Base-by-base conservation (phyloP, 1,140 invertebrate genomes). In the Asobara japonica region DNA sequence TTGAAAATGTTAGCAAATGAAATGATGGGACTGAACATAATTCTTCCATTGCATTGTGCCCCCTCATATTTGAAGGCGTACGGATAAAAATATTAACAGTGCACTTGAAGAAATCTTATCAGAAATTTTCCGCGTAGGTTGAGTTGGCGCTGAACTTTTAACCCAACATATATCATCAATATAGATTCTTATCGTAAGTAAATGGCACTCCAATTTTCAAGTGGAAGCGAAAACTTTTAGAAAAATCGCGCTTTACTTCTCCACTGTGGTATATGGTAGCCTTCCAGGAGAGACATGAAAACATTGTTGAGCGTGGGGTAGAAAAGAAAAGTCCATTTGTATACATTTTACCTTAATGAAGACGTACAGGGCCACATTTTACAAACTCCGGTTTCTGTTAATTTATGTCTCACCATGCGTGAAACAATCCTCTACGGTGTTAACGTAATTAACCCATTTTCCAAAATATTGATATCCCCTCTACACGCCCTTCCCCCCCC, bases 391-490 rank as follows among this genome's bases (percentile, higher is more conserved):
- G 51, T 56, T 56, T 56, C 22, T 20, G 51, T 56, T 56, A 56
- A 56, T 56, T 56, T 56, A 22, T 56, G 22, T 56, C 11, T 56
- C 8, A 10, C 22, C 20, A 56, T 10, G 51, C 51, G 22, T 56
- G 25, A 56, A 56, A 10, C 22, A 56, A 56, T 25, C 22, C 51
- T 27, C 22, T 25, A 18, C n/a, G 36, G 45, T 18, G n/a, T 51
- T n/a, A 51, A 13, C 45, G 51, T 56, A 56, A 56, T 56, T 56
- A 56, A 56, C 51, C 51, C 51, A 56, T 56, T 56, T 56, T 56
- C 22, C 41, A 45, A 45, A 45, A 45, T 45, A 45, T 45, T 45
- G 41, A 45, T 45, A 45, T 45, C 18, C 41, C 41, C n/a, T 45
- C n/a, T n/a, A n/a, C n/a, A n/a, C n/a, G n/a, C n/a, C n/a, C n/a